A percentile compares a stretch with the other conserved stretches of the same genome.
phyloP scores from a whole-genome alignment of 2,888 invertebrate species.

The Synergus itoensis region DNA sequence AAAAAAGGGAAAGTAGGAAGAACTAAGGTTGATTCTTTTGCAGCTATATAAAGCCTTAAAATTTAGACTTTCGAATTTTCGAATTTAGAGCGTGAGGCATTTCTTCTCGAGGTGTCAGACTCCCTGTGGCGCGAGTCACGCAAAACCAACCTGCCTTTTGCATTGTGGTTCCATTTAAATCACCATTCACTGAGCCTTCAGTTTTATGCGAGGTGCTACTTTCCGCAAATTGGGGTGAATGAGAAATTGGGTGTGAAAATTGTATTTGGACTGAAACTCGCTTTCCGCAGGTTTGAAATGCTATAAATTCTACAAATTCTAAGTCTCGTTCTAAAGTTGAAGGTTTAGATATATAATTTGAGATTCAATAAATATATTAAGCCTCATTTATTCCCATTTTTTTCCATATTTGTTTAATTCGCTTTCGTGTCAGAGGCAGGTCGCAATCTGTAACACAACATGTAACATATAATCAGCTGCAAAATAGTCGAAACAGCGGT shows the following conservation, averaged over 20 bases:
- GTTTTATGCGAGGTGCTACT: conserved; percentile 14
- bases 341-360: too few species aligned
- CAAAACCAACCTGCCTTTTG: conserved; percentile 59
- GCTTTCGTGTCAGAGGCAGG: conserved; percentile 1
- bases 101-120: conserved; percentile 61
- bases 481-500: conserved; percentile 26
- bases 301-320: neutral
- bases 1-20: conserved; percentile 10
- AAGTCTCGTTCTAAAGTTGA: too few species aligned
- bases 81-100: neutral
- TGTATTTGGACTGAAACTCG: neutral
- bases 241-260: neutral
- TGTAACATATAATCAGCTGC: conserved; percentile 33
- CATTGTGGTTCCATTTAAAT: conserved; percentile 14
- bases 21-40: neutral
- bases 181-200: conserved; percentile 4
- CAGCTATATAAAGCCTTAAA: conserved; percentile 17
- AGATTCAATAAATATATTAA: neutral
- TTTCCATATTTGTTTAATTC: neutral
- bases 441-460: conserved; percentile 33
- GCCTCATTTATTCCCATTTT: neutral
- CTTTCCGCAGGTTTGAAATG: neutral
- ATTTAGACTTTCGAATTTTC: conserved; percentile 32
- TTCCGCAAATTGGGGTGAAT: neutral
- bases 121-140: conserved; percentile 68